These are phyloP conservation scores for Heliconius hortense DNA, from an alignment of 2,888 invertebrate genomes.

Conservation along the genomic window DNA sequence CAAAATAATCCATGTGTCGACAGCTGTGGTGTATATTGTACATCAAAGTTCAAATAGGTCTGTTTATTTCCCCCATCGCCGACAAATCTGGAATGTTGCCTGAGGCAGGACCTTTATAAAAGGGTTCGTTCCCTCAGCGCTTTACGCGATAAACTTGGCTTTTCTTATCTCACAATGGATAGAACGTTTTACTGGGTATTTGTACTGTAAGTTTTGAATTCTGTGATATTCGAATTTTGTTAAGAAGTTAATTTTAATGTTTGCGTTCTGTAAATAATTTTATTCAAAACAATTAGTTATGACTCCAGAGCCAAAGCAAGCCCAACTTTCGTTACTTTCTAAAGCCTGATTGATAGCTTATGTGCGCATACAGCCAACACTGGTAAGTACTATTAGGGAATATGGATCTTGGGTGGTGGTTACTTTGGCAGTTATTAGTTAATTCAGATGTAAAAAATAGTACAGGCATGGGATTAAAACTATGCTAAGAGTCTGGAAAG, in stretches of 20 bases:
- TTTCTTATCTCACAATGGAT: conserved; percentile 29
- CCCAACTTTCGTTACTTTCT: too few relatives aligned
- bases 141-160: conserved; percentile 27
- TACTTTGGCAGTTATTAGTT: too few relatives aligned
- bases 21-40: conserved; percentile 8
- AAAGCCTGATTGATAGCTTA: too few relatives aligned
- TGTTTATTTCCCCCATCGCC: conserved; percentile 31
- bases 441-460: too few relatives aligned
- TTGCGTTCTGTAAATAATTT: background rate
- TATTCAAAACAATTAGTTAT: background rate
- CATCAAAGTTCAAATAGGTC: conserved; percentile 25
- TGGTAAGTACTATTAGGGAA: too few relatives aligned
- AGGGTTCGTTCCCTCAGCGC: conserved; percentile 25
- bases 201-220: background rate
- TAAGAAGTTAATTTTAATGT: background rate
- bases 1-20: background rate
- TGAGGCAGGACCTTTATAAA: conserved; percentile 27
- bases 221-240: background rate
- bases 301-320: too few relatives aligned
- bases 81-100: conserved; percentile 29
- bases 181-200: conserved; percentile 15
- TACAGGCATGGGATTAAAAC: too few relatives aligned
- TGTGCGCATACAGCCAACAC: too few relatives aligned
- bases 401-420: too few relatives aligned
- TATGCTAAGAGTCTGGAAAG: too few relatives aligned